Percentiles rank a stretch among this genome's conserved stretches.
phyloP scores from a whole-genome alignment of 92 coral and sea anemone genomes.

The Paragorgia papillata region DNA sequence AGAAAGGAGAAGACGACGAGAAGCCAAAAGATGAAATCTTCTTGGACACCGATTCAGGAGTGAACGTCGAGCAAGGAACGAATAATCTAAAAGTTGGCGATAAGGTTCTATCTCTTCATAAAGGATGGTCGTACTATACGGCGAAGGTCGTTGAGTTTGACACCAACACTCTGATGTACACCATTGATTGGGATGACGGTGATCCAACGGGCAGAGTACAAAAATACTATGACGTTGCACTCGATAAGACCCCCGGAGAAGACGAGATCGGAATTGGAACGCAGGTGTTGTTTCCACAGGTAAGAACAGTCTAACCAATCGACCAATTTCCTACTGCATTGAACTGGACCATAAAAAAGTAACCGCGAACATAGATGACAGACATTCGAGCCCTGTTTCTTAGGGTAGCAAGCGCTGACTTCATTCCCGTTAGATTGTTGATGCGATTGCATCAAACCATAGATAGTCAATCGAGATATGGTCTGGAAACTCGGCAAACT shows the following conservation, averaged over 20 bases:
- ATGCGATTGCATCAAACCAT: too few relatives aligned
- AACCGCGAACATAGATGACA: too few relatives aligned
- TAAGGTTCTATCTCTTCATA: conserved; percentile 50
- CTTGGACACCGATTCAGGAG: conserved; percentile 33
- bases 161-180: conserved; percentile 60
- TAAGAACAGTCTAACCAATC: conserved; percentile 9
- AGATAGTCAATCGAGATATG: too few relatives aligned
- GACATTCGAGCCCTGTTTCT: too few relatives aligned
- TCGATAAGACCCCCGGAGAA: conserved; percentile 82
- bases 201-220: conserved; percentile 83
- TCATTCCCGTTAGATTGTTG: too few relatives aligned
- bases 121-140: conserved; percentile 92
- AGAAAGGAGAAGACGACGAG: background rate
- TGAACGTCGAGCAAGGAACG: conserved; percentile 38
- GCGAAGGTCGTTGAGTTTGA: conserved; percentile 81
- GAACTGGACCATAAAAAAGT: too few relatives aligned
- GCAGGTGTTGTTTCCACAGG: conserved; percentile 89
- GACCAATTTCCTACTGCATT: too few relatives aligned
- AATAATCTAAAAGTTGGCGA: conserved; percentile 74
- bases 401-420: too few relatives aligned
- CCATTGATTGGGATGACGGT: conserved; percentile 90
- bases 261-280: conserved; percentile 88
- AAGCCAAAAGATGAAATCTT: background rate
- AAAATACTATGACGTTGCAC: conserved; percentile 84
- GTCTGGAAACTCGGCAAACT: too few relatives aligned